Evolutionary conservation across 2,797 vertebrate species (phyloP), one percentile per base, ranked within the genome.

Genomic region (Hapalemur alaotrensis): DNA sequence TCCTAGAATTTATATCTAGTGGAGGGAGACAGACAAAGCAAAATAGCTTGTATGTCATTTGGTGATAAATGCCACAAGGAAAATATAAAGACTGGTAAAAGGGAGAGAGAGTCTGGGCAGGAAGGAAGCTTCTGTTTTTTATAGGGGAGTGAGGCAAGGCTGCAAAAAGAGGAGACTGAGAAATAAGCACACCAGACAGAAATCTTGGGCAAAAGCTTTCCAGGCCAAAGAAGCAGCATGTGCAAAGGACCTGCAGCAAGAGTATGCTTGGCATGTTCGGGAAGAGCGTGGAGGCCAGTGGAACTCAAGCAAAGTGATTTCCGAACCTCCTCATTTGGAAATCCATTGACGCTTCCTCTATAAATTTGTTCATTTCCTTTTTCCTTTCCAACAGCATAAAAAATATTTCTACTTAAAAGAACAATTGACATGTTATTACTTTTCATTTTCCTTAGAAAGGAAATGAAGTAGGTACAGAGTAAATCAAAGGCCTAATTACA

Each of bases 401-500:
- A 95, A 93, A 91, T 80, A 79, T 95, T 97, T 96, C 88, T 63
- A 83, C 76, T 97, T 97, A 92, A 93, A 88, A 84, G 93, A 93
- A 92, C n/a, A 83, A 93, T 96, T 59, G 82, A 94, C 30, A 94
- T 25, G 28, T 95, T 97, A 94, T 70, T 97, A 78, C 90, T 95
- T 97, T 92, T 96, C 86, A 87, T 97, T 97, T 97, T 96, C 86
- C 94, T 96, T 89, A 83, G 59, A 94, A 95, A 96, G 91, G 95
- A 96, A 94, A 93, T 96, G 82, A 95, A 96, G 35, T 94, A 82
- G 87, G 89, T 57, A 95, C 79, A 96, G 89, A 96, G 97, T 95
- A 97, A 95, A 96, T 96, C 95, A 73, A 93, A 97, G 89, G 61
- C 54, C 54, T 97, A 98, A 96, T 97, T 97, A 94, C 75, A 96